phyloP scores from a whole-genome alignment of 2,113 vertebrate species.

The Ceyx margarethae region DNA sequence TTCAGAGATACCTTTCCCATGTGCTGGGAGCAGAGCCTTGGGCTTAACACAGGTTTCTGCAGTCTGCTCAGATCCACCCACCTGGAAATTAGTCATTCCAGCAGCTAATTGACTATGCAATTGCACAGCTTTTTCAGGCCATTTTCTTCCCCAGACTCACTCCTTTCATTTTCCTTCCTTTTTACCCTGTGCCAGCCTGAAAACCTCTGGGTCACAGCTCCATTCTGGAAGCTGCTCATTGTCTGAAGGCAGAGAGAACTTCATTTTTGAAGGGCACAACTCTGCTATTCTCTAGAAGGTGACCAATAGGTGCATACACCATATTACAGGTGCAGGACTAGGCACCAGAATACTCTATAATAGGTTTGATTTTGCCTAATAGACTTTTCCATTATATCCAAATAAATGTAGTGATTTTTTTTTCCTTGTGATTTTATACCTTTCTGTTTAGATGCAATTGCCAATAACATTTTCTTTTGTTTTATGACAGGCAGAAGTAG shows the following conservation, averaged over 20 bases:
- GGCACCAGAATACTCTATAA: neutral
- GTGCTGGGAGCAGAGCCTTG: neutral
- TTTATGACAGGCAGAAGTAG: neutral
- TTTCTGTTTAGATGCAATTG: neutral
- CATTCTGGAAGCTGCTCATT: neutral
- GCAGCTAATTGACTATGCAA: constrained; percentile 24
- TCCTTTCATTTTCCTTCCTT: neutral
- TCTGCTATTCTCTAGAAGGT: neutral
- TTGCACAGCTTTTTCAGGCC: constrained; percentile 1
- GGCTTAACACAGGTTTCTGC: neutral
- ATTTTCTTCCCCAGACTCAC: neutral
- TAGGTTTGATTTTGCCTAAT: neutral
- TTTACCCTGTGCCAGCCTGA: neutral
- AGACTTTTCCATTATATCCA: neutral
- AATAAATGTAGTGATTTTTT: neutral
- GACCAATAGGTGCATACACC: neutral
- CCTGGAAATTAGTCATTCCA: constrained; percentile 60
- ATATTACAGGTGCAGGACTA: neutral
- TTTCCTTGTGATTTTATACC: neutral
- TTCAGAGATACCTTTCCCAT: neutral
- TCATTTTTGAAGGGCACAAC: neutral
- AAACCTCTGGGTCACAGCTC: neutral
- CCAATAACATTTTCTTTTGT: neutral
- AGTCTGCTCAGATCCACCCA: constrained; percentile 45
- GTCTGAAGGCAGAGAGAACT: neutral